These are phyloP conservation scores for Drosophila rubida DNA, from an alignment of 2,888 invertebrate genomes.

Conservation along the genomic window DNA sequence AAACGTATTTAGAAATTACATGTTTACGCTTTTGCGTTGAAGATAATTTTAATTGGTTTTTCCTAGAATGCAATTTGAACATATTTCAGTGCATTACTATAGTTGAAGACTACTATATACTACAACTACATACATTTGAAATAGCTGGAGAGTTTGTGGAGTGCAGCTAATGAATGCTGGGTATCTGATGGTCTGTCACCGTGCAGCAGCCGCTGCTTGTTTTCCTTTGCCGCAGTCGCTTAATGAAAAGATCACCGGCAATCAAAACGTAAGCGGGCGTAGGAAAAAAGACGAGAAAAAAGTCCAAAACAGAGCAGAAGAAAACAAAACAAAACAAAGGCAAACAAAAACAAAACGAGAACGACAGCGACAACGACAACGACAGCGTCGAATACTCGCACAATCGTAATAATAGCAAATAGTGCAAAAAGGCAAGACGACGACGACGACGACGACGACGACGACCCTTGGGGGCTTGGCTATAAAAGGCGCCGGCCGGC, in stretches of 20 bases:
- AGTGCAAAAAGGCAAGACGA: constrained; percentile 28
- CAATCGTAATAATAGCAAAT: constrained; percentile 30
- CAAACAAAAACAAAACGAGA: constrained; percentile 17
- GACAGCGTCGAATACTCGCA: constrained; percentile 6
- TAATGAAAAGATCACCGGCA: constrained; percentile 56
- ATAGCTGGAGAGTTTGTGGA: too few relatives aligned
- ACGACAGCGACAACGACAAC: constrained; percentile 10
- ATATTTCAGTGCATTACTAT: too few relatives aligned
- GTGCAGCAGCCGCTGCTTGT: not conserved
- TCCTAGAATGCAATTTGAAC: too few relatives aligned
- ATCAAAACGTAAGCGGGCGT: constrained; percentile 40
- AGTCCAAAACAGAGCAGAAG: constrained; percentile 4
- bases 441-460: not conserved
- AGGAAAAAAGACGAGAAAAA: constrained; percentile 7
- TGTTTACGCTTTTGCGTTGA: too few relatives aligned
- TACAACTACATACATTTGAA: too few relatives aligned
- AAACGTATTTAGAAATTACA: not conserved
- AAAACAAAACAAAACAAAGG: constrained; percentile 8
- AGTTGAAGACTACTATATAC: too few relatives aligned
- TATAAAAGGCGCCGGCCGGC: constrained; percentile 70
- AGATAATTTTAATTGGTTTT: too few relatives aligned
- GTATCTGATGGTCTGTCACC: constrained; percentile 1
- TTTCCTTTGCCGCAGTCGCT: constrained; percentile 25
- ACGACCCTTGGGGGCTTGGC: constrained; percentile 23
- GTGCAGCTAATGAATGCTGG: not conserved